phyloP scores from a whole-genome alignment of 1,140 invertebrate species.

The Eueides isabella region DNA sequence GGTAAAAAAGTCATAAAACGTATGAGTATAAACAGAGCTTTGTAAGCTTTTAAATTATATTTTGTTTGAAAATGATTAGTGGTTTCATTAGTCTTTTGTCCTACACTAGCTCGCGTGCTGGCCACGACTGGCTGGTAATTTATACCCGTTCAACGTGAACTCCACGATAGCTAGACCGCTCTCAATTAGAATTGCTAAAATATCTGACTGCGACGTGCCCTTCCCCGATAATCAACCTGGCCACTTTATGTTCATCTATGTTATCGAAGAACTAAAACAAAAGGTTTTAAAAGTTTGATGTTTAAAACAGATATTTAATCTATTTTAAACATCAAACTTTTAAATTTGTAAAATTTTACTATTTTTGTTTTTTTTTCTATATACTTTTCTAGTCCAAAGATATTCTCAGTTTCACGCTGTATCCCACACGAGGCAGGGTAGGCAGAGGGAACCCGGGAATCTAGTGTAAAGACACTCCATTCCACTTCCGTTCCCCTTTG shows the following conservation, averaged over 20 bases:
- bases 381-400: background rate
- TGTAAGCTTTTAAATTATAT: slow-evolving; percentile 16
- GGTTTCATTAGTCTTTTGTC: slow-evolving; percentile 45
- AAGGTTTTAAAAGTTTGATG: background rate
- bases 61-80: slow-evolving; percentile 44
- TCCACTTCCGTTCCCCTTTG: too few relatives aligned
- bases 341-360: background rate
- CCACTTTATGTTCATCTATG: slow-evolving; percentile 30
- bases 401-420: too few relatives aligned
- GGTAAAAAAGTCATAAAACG: too few relatives aligned
- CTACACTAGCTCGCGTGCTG: slow-evolving; percentile 50
- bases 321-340: too few relatives aligned
- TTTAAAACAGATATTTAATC: too few relatives aligned
- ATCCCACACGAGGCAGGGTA: too few relatives aligned
- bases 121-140: slow-evolving; percentile 35
- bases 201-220: slow-evolving; percentile 39
- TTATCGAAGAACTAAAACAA: slow-evolving; percentile 25
- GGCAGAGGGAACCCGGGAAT: too few relatives aligned
- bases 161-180: slow-evolving; percentile 32
- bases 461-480: too few relatives aligned
- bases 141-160: slow-evolving; percentile 31
- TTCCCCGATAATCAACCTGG: slow-evolving; percentile 36
- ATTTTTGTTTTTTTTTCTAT: background rate
- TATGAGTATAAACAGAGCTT: background rate
- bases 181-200: slow-evolving; percentile 60